phyloP scores from a whole-genome alignment of 1,140 invertebrate species.

The Myzus persicae region DNA sequence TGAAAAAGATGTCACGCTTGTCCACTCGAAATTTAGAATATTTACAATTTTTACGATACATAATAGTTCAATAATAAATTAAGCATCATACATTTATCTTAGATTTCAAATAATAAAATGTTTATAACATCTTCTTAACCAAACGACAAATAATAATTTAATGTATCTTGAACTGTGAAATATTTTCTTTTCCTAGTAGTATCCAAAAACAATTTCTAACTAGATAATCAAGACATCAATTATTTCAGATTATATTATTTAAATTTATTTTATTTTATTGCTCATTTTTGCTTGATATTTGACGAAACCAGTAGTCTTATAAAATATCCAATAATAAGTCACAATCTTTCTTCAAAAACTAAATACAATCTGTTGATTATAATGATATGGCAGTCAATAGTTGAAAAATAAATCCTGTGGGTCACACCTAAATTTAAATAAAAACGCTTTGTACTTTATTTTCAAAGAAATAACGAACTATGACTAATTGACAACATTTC shows the following conservation, averaged over 20 bases:
- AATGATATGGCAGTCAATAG: neutral
- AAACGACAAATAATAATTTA: neutral
- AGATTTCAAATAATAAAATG: too few species aligned
- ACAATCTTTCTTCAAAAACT: neutral
- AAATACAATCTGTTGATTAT: neutral
- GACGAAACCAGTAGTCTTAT: neutral
- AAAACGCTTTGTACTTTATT: neutral
- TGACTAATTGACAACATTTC: conserved; percentile 12
- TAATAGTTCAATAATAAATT: too few species aligned
- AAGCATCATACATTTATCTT: neutral
- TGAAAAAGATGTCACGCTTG: too few species aligned
- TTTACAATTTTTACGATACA: too few species aligned
- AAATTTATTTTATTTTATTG: neutral
- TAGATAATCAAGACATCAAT: neutral
- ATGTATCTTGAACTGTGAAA: neutral
- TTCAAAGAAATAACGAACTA: conserved; percentile 27
- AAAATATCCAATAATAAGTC: neutral
- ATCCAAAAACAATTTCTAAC: neutral
- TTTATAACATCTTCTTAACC: too few species aligned
- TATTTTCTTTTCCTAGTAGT: neutral
- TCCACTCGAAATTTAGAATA: too few species aligned
- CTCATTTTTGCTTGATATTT: neutral
- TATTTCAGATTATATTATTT: neutral
- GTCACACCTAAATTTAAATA: neutral
- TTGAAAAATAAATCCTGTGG: neutral